Evolutionary conservation across 2,113 vertebrate genomes (phyloP), one percentile per base, ranked within the genome.

Genomic region (Holacanthus passer): DNA sequence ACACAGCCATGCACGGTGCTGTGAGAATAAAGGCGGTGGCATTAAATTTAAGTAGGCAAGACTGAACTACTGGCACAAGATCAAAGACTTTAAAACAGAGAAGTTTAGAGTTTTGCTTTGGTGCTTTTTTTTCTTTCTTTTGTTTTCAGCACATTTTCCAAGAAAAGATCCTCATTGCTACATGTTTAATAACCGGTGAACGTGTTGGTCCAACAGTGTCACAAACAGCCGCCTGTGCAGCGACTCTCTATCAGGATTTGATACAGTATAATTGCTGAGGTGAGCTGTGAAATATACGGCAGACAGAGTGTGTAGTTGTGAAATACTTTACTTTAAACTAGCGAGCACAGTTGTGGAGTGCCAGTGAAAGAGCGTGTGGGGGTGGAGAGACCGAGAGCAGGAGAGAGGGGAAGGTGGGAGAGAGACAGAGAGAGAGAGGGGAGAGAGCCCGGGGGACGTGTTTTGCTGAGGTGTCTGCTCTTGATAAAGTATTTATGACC

Each of bases 401-500:
- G n/a, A 19, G 35, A 47, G 43, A 62, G 65, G 45, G 16, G 41
- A 5, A 3, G 48, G 27, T 5, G n/a, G 50, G 65, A 8, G 55
- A 39, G 45, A 43, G 80, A 24, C 11, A 37, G 74, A 47, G 48
- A 68, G 81, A 7, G 73, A 22, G 65, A 64, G 73, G 52, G 53
- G 27, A 70, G 71, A 53, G 45, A 83, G 80, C 87, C 81, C 66
- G 0, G 12, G 87, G 82, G 87, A 88, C 67, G 32, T 82, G 79
- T 90, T 92, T 73, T 67, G 73, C 82, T 85, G 92, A 90, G 85
- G 83, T 87, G 88, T 92, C 90, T 81, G 69, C 86, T 84, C 86
- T 84, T 90, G 89, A 93, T 93, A 79, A 92, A 93, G 85, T 93
- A 92, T 92, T 91, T 85, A 92, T 93, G 87, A 92, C 88, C 92